Conservation (phyloP, 2,113 vertebrate genomes). For the Lasiurus cinereus region DNA sequence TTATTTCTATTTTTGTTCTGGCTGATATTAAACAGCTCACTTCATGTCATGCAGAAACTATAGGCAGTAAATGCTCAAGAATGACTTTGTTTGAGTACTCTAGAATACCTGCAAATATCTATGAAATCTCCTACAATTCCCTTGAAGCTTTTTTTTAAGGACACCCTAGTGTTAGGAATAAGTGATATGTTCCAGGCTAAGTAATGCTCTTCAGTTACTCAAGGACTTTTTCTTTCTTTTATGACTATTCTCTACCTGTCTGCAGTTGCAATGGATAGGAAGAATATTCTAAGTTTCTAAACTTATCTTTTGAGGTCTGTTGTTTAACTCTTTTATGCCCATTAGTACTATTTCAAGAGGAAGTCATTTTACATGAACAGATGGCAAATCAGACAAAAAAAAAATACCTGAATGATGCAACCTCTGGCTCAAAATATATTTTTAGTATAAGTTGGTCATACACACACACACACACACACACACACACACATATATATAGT, state of each 20-base stretch:
- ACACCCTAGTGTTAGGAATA: neutral
- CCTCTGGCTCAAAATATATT: neutral
- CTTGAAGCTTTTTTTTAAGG: neutral
- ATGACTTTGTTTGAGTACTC: neutral
- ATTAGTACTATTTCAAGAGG: neutral
- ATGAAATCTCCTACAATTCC: neutral
- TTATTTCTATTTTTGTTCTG: constrained; percentile 30
- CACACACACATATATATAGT: neutral
- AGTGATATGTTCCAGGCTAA: neutral
- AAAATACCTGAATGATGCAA: neutral
- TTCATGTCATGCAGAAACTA: neutral
- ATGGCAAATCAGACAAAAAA: neutral
- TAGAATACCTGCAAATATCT: neutral
- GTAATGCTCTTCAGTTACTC: neutral
- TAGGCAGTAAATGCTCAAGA: constrained; percentile 6
- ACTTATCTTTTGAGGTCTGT: neutral
- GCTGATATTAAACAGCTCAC: neutral
- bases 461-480: too few species aligned
- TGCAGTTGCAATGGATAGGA: neutral
- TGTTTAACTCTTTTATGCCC: neutral
- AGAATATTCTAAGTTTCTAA: neutral
- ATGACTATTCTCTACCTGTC: neutral
- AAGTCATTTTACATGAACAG: neutral
- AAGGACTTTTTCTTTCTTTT: neutral
- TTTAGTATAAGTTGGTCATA: neutral